Evolutionary conservation across 2,797 vertebrate genomes (phyloP), one percentile per base, ranked within the genome.

Genomic region (Anabacerthia variegaticeps): DNA sequence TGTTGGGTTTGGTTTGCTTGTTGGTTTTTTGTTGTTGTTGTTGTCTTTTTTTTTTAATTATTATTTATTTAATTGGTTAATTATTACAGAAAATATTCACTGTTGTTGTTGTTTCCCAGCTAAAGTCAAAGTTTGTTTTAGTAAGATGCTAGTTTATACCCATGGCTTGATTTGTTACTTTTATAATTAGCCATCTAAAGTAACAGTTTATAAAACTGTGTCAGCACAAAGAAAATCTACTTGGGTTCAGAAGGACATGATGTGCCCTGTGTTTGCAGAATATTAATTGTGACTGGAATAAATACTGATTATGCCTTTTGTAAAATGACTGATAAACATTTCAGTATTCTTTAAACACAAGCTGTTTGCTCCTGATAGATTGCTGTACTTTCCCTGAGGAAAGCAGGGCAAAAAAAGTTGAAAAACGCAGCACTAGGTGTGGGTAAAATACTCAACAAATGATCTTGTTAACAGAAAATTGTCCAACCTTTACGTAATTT

Each of bases 301-400:
- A 96, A 93, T 91, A 95, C 91, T 85, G 88, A 95, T 96, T 86
- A 79, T 59, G 20, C 18, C 44, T 32, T 94, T 76, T 71, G 27
- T 49, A 88, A 97, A 92, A 67, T 92, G 83, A 90, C 94, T 1
- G 0, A 88, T 88, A 94, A 96, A 93, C 82, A 93, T 85, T 91
- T 90, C 74, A 56, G 63, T 76, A 88, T 86, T 96, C 85, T 93
- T 92, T 92, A 91, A 96, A 92, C 73, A 81, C 32, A 52, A 86
- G 62, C 66, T 86, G 51, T 62, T 95, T 91, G 56, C 4, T 82
- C 49, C 56, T 87, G 75, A 92, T 77, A 82, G 85, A 94, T 85
- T 89, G 36, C 37, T 48, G 36, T 49, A 30, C 56, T 83, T 85
- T 77, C 80, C 83, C 90, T 43, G 58, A 89, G 65, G 81, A 94